A percentile compares a stretch with the other conserved stretches of the same genome.
Conservation (phyloP, 2,888 invertebrate genomes). For the Lithosia quadra region DNA sequence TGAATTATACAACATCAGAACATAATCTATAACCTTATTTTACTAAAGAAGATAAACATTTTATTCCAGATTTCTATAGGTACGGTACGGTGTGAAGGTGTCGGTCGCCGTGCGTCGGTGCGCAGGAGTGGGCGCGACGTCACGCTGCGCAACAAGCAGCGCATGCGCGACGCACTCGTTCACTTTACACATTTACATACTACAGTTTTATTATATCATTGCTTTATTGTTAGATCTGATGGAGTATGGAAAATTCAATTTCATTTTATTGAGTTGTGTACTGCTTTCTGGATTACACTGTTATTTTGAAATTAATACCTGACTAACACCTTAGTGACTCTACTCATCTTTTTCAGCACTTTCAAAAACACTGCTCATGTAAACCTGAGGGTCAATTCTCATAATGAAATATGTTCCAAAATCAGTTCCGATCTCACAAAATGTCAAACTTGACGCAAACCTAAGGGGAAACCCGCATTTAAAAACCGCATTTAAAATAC, state of each 20-base stretch:
- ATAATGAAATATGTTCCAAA: too few species aligned
- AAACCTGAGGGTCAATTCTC: too few species aligned
- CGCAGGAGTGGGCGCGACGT: conserved; percentile 69
- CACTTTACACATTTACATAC: conserved; percentile 44
- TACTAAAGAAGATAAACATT: conserved; percentile 23
- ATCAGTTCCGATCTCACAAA: too few species aligned
- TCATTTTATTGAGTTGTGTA: background rate
- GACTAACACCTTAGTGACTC: too few species aligned
- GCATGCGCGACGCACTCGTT: conserved; percentile 35
- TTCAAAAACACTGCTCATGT: too few species aligned
- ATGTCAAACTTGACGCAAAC: too few species aligned
- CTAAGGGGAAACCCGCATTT: too few species aligned
- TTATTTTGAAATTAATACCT: background rate
- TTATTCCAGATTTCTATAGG: conserved; percentile 34
- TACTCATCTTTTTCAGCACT: too few species aligned
- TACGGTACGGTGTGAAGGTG: conserved; percentile 57
- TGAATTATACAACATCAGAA: background rate
- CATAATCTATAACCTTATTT: conserved; percentile 17
- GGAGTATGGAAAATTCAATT: conserved; percentile 9
- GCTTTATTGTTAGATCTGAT: conserved; percentile 28
- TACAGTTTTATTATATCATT: conserved; percentile 42
- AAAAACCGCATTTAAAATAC: too few species aligned
- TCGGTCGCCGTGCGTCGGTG: conserved; percentile 42
- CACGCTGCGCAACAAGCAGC: conserved; percentile 70
- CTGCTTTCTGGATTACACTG: background rate